phyloP scores from a whole-genome alignment of 2,888 invertebrate genomes.

The Agelastica alni region DNA sequence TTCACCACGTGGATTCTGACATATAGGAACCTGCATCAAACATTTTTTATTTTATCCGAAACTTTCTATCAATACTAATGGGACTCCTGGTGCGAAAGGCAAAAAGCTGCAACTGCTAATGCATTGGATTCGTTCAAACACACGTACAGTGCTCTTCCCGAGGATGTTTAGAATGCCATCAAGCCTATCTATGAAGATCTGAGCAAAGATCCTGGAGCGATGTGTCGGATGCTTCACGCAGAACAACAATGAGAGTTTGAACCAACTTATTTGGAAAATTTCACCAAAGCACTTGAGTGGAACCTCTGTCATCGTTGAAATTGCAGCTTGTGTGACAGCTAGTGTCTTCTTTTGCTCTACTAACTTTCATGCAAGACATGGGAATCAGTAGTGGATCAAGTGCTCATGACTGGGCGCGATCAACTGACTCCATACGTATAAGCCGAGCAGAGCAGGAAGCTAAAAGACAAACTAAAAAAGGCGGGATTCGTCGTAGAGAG shows the following conservation, averaged over 20 bases:
- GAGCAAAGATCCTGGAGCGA: constrained; percentile 16
- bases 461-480: background rate
- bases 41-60: too few relatives aligned
- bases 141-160: constrained; percentile 5
- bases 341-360: background rate
- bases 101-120: background rate
- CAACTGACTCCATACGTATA: background rate
- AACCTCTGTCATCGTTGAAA: constrained; percentile 23
- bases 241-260: constrained; percentile 31
- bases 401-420: too few relatives aligned
- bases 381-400: background rate
- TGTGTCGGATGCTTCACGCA: constrained; percentile 28
- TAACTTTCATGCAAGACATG: background rate
- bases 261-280: constrained; percentile 31
- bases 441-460: too few relatives aligned
- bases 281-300: constrained; percentile 27
- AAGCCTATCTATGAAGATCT: background rate
- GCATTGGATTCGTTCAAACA: background rate
- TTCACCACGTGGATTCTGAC: too few relatives aligned
- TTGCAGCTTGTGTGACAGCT: constrained; percentile 22
- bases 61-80: too few relatives aligned
- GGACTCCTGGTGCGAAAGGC: background rate
- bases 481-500: too few relatives aligned
- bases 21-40: too few relatives aligned
- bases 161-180: background rate